These are phyloP conservation scores for Phrixothrix hirtus DNA, from an alignment of 2,888 invertebrate genomes.

Conservation along the genomic window DNA sequence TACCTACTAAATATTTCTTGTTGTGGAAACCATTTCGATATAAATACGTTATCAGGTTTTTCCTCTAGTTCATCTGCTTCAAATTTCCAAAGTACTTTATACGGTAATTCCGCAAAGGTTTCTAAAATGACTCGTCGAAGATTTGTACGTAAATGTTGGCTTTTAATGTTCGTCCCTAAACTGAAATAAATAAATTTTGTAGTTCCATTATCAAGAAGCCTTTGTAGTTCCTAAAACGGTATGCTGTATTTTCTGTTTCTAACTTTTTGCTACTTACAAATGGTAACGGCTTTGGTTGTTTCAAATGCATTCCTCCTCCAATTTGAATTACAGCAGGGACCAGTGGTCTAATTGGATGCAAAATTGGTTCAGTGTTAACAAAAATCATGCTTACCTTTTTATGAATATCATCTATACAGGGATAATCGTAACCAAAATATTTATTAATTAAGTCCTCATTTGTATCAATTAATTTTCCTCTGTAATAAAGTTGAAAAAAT, in stretches of 20 bases:
- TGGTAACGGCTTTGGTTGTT: constrained; percentile 52
- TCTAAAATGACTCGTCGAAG: not conserved
- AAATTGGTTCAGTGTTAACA: constrained; percentile 54
- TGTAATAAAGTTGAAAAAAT: not conserved
- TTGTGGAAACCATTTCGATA: no score
- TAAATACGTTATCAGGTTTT: not conserved
- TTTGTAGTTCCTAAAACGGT: constrained; percentile 1
- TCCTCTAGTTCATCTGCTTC: no score
- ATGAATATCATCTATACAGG: constrained; percentile 34
- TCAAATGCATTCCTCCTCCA: constrained; percentile 55
- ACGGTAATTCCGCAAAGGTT: not conserved
- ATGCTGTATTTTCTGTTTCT: constrained; percentile 13
- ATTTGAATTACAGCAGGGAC: constrained; percentile 53
- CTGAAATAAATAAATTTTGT: constrained; percentile 2
- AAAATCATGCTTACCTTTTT: no score
- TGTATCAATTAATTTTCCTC: constrained; percentile 3
- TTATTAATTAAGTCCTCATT: constrained; percentile 16
- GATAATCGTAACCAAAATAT: constrained; percentile 36
- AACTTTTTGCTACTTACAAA: no score
- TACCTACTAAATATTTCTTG: not conserved
- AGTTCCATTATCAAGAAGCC: not conserved
- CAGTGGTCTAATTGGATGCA: constrained; percentile 50
- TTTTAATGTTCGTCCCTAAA: constrained; percentile 1
- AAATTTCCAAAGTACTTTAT: not conserved
- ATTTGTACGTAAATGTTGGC: not conserved